Base-by-base conservation (phyloP, 2,797 vertebrate genomes). In the Spinibarbus caldwelli region DNA sequence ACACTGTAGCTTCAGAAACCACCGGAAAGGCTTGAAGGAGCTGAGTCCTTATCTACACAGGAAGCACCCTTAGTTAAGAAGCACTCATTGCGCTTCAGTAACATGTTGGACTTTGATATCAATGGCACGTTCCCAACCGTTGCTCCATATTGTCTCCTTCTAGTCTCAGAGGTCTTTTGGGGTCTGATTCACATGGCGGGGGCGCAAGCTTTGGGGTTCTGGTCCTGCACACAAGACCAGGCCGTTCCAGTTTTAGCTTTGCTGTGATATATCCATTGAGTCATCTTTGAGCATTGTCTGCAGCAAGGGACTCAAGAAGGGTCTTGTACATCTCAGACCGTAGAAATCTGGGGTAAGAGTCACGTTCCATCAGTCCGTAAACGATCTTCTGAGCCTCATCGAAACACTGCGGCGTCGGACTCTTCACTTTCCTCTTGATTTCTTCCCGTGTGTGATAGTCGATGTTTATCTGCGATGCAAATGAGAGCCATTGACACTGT, bases 301-400 rank as follows among this genome's bases (percentile, higher is more conserved):
- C 88, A 0, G 94, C 71, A 0, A 95, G 92, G 88, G 91, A 95
- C 85, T 95, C 95, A 83, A 95, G 87, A 86, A 98, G 94, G 88
- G 90, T 94, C 87, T 95, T 94, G 81, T 97, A 96, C 90, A 97
- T 92, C 90, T 97, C 94, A 1, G 96, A 97, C 84, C 95, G 94
- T 57, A 97, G 93, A 89, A 97, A 97, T 85, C 93, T 86, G 5
- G 96, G 95, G 64, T 97, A 97, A 21, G 96, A 97, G 93, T 97
- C 96, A 86, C 95, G 95, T 90, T 97, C 96, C 96, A 96, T 96
- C 83, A 97, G 93, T 84, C 92, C 93, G 17, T 95, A 96, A 83
- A 97, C 96, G 45, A 96, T 96, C 94, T 92, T 96, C 90, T 97
- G 96, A 80, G 96, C 96, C 54, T 97, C 96, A 52, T 97, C 96